These are phyloP conservation scores for Omphaloscelis lunosa DNA, from an alignment of 2,888 invertebrate species.

Conservation along the genomic window DNA sequence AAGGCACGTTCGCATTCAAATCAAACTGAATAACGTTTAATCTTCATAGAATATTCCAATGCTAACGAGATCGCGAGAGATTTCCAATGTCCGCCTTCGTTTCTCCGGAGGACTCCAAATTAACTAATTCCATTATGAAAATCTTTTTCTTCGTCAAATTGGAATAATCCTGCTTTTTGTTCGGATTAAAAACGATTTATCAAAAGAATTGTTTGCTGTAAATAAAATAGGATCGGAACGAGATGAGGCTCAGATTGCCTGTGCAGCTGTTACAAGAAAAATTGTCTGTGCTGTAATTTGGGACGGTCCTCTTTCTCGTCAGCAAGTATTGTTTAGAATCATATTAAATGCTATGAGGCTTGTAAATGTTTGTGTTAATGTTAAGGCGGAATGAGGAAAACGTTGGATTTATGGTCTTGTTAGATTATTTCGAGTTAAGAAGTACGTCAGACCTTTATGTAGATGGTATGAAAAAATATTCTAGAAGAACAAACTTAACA, in stretches of 20 bases:
- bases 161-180: slow-evolving; percentile 73
- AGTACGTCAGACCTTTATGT: background rate
- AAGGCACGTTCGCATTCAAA: slow-evolving; percentile 66
- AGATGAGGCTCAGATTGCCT: slow-evolving; percentile 61
- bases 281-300: slow-evolving; percentile 58
- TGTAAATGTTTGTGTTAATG: slow-evolving; percentile 60
- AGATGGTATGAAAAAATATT: no score
- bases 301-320: slow-evolving; percentile 22
- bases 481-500: no score
- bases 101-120: slow-evolving; percentile 61
- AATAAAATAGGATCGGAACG: slow-evolving; percentile 69
- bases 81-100: slow-evolving; percentile 64
- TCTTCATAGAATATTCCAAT: slow-evolving; percentile 72
- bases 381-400: slow-evolving; percentile 29
- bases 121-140: slow-evolving; percentile 74
- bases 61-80: slow-evolving; percentile 69
- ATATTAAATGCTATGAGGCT: slow-evolving; percentile 49
- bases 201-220: slow-evolving; percentile 72
- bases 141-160: slow-evolving; percentile 69
- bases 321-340: slow-evolving; percentile 39
- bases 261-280: slow-evolving; percentile 70
- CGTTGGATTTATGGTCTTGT: slow-evolving; percentile 21
- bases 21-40: slow-evolving; percentile 68
- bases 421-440: slow-evolving; percentile 19
- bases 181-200: slow-evolving; percentile 76